Conservation (phyloP, 2,113 vertebrate genomes). For the Hypanus sabinus region DNA sequence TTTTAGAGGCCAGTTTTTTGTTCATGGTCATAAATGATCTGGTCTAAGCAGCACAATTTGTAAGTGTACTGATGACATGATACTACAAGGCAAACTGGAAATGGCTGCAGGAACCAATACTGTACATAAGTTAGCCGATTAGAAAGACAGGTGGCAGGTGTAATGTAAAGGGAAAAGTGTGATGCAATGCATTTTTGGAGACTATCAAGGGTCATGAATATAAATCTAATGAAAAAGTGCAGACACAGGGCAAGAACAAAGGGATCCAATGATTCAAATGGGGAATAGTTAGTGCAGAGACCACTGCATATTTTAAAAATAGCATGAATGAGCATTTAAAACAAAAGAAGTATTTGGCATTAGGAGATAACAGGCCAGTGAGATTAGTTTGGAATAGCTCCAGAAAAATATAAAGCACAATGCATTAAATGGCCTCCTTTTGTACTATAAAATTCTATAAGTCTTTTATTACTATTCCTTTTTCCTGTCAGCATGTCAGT, state of each 20-base stretch:
- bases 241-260: background rate
- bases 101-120: background rate
- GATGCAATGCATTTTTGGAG: background rate
- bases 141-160: background rate
- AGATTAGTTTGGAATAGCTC: constrained; percentile 21
- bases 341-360: background rate
- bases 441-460: background rate
- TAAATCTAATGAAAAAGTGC: background rate
- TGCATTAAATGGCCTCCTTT: constrained; percentile 13
- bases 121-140: background rate
- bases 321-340: constrained; percentile 11
- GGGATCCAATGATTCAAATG: background rate
- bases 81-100: background rate
- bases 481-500: background rate
- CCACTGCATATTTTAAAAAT: background rate
- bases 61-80: background rate
- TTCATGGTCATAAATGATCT: background rate
- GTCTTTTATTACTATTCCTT: background rate
- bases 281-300: background rate
- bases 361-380: background rate
- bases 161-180: background rate
- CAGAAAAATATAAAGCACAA: background rate
- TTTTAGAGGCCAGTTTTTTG: background rate
- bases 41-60: background rate
- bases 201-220: background rate